phyloP scores from a whole-genome alignment of 1,140 invertebrate genomes.

The Homalodisca vitripennis region DNA sequence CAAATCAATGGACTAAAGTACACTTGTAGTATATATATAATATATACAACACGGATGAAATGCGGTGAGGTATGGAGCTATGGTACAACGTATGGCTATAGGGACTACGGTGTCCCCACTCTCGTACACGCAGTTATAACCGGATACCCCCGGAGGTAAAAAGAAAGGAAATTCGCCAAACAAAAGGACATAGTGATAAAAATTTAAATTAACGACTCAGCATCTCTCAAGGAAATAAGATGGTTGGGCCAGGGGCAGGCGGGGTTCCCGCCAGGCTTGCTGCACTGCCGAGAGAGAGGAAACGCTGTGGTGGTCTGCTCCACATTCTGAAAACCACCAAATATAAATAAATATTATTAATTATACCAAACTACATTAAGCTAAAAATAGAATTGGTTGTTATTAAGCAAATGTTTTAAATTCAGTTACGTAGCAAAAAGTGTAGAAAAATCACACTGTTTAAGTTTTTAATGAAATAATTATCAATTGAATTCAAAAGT shows the following conservation, averaged over 20 bases:
- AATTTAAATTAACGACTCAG: too few species aligned
- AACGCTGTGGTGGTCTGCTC: too few species aligned
- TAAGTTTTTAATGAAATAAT: neutral
- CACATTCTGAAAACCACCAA: too few species aligned
- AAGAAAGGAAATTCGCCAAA: neutral
- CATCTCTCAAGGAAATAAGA: too few species aligned
- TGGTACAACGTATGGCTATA: neutral
- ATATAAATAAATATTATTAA: neutral
- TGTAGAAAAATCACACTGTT: neutral
- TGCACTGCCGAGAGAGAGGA: too few species aligned
- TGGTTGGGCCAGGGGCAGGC: too few species aligned
- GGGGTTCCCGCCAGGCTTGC: too few species aligned
- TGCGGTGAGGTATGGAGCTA: neutral
- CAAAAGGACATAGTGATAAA: neutral
- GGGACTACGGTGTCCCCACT: too few species aligned
- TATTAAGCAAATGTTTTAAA: neutral
- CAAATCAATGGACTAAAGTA: neutral
- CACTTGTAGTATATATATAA: constrained; percentile 22
- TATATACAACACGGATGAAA: constrained; percentile 19
- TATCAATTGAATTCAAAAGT: neutral
- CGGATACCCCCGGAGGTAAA: too few species aligned
- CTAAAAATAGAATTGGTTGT: neutral
- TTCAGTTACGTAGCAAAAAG: neutral
- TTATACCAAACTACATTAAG: neutral
- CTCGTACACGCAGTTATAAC: too few species aligned